These are phyloP conservation scores for Meiosimyza decipiens DNA, from an alignment of 2,888 invertebrate species.

Conservation along the genomic window DNA sequence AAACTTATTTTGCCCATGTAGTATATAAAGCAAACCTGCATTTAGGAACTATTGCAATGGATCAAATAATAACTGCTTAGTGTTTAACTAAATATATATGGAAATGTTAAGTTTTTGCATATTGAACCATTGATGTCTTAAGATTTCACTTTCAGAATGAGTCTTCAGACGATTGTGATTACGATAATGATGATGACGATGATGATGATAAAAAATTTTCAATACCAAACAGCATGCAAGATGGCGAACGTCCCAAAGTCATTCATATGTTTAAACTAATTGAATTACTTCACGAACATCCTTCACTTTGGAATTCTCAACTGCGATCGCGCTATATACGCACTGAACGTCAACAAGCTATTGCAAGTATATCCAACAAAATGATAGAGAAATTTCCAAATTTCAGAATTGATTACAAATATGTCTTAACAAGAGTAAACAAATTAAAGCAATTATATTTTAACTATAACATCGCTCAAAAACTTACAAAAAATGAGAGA, in stretches of 20 bases:
- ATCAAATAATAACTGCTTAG: no score
- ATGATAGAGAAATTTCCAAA: background rate
- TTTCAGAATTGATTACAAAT: conserved; percentile 5
- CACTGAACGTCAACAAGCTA: background rate
- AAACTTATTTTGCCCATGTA: no score
- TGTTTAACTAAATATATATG: no score
- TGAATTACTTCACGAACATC: conserved; percentile 10
- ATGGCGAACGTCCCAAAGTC: background rate
- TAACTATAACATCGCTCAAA: conserved; percentile 1
- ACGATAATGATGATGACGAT: no score
- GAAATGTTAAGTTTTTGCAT: no score
- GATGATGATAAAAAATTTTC: no score
- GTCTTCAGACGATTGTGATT: no score
- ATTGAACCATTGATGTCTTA: no score
- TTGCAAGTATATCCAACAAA: conserved; percentile 4
- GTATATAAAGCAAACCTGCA: no score
- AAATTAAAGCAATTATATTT: conserved; percentile 8
- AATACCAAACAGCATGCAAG: background rate
- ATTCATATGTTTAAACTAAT: conserved; percentile 13
- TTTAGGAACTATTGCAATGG: no score
- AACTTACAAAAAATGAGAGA: conserved; percentile 11
- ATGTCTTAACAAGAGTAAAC: conserved; percentile 1
- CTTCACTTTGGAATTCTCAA: conserved; percentile 22
- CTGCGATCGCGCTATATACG: background rate
- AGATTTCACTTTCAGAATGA: no score